Evolutionary conservation across 2,113 vertebrate species (phyloP), one percentile per base, ranked within the genome.

Genomic region (Meriones unguiculatus): DNA sequence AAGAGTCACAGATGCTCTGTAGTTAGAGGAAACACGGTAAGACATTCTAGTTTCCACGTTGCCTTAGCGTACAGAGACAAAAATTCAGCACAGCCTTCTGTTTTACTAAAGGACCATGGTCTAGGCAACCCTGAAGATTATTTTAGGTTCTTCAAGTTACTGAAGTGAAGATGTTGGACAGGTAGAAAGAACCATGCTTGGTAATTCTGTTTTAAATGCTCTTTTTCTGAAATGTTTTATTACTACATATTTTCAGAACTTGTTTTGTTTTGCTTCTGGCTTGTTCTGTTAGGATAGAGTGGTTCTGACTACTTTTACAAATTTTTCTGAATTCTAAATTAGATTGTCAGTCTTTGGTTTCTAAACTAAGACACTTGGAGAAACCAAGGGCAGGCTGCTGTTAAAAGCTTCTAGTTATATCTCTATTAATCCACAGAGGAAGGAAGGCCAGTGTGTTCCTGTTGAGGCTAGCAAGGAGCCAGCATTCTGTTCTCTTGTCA

Each of bases 351-450:
- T 84, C 54, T 11, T 65, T 52, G 7, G 10, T 84, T 6, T 52
- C 18, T 64, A 89, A 85, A 82, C 32, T 17, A 91, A 89, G 38
- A 77, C 54, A 57, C 28, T 41, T 32, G 28, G 86, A 82, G 35
- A 78, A 76, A 10, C 5, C 32, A 90, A 75, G 15, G 75, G 14
- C 4, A 70, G 87, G 10, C 32, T 9, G 0, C 24, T 72, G 3
- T 85, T 8, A 22, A 93, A 94, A 95, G 18, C 14, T 65, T 92
- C n/a, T 89, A 62, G 73, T 41, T 59, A 54, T 90, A 70, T 87
- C 86, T 96, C 70, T 92, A 7, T 54, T 90, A 92, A 69, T 92
- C 24, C 25, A 77, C 7, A 35, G 17, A 85, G 35, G 62, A 90
- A 93, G 54, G 30, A 75, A 93, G 75, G 69, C 72, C 86, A 84